Evolutionary conservation across 2,797 vertebrate genomes (phyloP).

Genomic region (Synanceia verrucosa): DNA sequence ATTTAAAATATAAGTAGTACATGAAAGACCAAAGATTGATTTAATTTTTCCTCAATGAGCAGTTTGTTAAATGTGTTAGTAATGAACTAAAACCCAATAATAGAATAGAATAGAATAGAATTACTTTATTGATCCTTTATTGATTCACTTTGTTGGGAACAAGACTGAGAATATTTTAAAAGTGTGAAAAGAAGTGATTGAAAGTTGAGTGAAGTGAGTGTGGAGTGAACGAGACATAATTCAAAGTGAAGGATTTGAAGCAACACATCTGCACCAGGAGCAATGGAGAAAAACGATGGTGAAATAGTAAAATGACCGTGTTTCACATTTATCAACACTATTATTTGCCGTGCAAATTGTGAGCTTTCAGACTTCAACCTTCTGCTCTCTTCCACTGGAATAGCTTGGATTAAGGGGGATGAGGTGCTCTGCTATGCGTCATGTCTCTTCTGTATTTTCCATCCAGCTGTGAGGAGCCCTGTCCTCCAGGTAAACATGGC

Average conservation of each 20-base stretch:
- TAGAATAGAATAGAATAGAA: too few species aligned
- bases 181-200: background rate
- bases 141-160: background rate
- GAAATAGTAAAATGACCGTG: background rate
- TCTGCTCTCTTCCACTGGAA: background rate
- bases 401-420: background rate
- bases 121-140: too few species aligned
- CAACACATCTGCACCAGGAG: background rate
- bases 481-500: constrained; percentile 93
- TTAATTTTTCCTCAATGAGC: background rate
- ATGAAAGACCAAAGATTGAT: background rate
- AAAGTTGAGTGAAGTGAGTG: background rate
- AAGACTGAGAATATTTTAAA: background rate
- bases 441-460: background rate
- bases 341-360: background rate
- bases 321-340: background rate
- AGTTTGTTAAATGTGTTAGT: background rate
- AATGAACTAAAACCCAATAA: background rate
- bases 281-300: background rate
- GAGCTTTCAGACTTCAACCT: background rate
- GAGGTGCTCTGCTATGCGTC: background rate
- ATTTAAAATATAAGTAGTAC: background rate
- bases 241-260: background rate
- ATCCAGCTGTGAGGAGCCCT: constrained; percentile 92
- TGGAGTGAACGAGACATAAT: background rate